These are phyloP conservation scores for Akabosia matsudoensis DNA, from an alignment of 1,140 invertebrate genomes.

Conservation along the genomic window DNA sequence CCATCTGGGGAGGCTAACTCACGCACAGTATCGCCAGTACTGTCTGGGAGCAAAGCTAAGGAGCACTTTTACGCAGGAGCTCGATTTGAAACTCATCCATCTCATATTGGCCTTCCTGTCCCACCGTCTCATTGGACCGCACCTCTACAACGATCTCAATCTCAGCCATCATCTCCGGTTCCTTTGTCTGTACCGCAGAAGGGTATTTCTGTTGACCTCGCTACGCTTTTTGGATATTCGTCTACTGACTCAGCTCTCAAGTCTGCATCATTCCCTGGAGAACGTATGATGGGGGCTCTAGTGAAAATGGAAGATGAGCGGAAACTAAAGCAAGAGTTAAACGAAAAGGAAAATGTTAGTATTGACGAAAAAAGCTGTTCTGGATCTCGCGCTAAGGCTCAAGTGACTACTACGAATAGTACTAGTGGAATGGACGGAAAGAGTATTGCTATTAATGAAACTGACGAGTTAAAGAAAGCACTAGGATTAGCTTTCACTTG, in stretches of 20 bases:
- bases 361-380: neutral
- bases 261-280: slow-evolving; percentile 23
- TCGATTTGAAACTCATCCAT: slow-evolving; percentile 41
- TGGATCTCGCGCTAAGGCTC: neutral
- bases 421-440: neutral
- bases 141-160: slow-evolving; percentile 39
- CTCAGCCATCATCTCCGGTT: slow-evolving; percentile 39
- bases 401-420: neutral
- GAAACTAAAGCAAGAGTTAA: neutral
- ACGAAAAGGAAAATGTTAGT: slow-evolving; percentile 3
- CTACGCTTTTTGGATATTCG: slow-evolving; percentile 26
- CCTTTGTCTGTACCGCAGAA: slow-evolving; percentile 16
- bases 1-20: slow-evolving; percentile 5
- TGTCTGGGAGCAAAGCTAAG: neutral
- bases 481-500: slow-evolving; percentile 9
- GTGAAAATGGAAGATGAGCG: slow-evolving; percentile 10
- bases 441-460: neutral
- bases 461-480: slow-evolving; percentile 24
- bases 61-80: slow-evolving; percentile 41
- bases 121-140: slow-evolving; percentile 42
- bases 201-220: slow-evolving; percentile 31
- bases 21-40: slow-evolving; percentile 1
- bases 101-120: slow-evolving; percentile 29
- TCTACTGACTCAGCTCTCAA: neutral
- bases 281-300: neutral